Evolutionary conservation across 2,797 vertebrate species (phyloP), one percentile per base, ranked within the genome.

Genomic region (Sebastes taczanowskii): DNA sequence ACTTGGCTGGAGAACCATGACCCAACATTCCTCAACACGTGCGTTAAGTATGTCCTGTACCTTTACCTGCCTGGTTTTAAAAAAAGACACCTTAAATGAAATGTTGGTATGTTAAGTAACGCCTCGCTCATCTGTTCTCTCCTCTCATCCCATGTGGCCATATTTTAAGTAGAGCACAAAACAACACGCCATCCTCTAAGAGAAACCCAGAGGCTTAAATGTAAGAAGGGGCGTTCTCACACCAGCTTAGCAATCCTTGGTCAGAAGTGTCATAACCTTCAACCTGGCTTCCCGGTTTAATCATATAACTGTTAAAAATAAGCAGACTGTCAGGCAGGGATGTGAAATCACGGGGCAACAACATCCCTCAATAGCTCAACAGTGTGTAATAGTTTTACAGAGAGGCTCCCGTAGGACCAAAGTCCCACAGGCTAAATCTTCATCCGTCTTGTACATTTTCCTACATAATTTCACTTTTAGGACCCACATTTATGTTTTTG

Each of bases 151-250:
- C 34, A n/a, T 20, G 20, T 23, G 32, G 23, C 16, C 11, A 30
- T 52, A 29, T 52, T 53, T 68, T 30, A 2, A 46, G 22, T 53
- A 58, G 29, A 63, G 10, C 61, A 34, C 22, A 11, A 8, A n/a
- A 27, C 52, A 55, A 62, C 35, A 56, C 18, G 20, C 76, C 46
- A 63, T 68, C 69, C 59, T 75, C 64, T 71, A 11, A 73, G 71
- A 69, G 42, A 88, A 85, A 78, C 60, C 78, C n/a, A 29, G 27
- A 61, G 63, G 84, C 73, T 91, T 86, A 87, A 6, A 69, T 56
- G 67, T 74, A 83, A 87, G 56, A 64, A 49, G 78, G 71, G 59
- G 25, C 34, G 27, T 55, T 49, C 34, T 75, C 52, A 25, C 60
- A 20, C 7, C 52, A 52, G 46, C 66, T 86, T 77, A 66, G 78